Conservation (phyloP, 2,797 vertebrate genomes). For the Microchirus variegatus region DNA sequence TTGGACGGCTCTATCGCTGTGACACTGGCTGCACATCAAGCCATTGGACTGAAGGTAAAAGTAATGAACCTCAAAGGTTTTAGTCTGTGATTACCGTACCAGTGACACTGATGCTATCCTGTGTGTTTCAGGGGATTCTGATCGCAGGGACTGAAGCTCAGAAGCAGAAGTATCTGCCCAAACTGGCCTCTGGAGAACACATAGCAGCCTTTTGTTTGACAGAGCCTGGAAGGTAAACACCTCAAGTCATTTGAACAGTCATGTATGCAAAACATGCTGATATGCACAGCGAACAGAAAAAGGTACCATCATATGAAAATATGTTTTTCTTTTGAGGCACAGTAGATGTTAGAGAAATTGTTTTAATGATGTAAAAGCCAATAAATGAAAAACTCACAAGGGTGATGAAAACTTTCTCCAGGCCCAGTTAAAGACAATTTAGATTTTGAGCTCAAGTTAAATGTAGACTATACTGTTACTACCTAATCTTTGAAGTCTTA, state of each 20-base stretch:
- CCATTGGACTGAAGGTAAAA: constrained; percentile 95
- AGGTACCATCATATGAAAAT: too few relatives aligned
- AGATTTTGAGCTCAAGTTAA: too few relatives aligned
- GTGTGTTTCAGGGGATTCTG: constrained; percentile 87
- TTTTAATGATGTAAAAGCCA: not conserved
- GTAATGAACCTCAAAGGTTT: not conserved
- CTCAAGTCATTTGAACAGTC: not conserved
- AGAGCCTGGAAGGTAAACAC: constrained; percentile 89
- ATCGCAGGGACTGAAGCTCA: constrained; percentile 91
- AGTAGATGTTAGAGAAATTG: too few relatives aligned
- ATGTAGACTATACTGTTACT: too few relatives aligned
- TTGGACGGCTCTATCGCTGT: constrained; percentile 89
- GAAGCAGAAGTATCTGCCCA: constrained; percentile 93
- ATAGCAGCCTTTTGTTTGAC: constrained; percentile 96
- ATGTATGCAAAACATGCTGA: too few relatives aligned
- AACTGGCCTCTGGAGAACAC: constrained; percentile 90
- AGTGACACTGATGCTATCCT: not conserved
- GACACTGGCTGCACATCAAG: constrained; percentile 94
- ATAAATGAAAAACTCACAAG: too few relatives aligned
- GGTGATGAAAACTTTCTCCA: too few relatives aligned
- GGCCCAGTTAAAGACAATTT: too few relatives aligned
- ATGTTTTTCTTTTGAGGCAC: too few relatives aligned
- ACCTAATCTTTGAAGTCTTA: too few relatives aligned
- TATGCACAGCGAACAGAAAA: too few relatives aligned
- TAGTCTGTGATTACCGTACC: not conserved